These are phyloP conservation scores for Penelope pileata DNA, from an alignment of 2,113 vertebrate species.

Conservation along the genomic window DNA sequence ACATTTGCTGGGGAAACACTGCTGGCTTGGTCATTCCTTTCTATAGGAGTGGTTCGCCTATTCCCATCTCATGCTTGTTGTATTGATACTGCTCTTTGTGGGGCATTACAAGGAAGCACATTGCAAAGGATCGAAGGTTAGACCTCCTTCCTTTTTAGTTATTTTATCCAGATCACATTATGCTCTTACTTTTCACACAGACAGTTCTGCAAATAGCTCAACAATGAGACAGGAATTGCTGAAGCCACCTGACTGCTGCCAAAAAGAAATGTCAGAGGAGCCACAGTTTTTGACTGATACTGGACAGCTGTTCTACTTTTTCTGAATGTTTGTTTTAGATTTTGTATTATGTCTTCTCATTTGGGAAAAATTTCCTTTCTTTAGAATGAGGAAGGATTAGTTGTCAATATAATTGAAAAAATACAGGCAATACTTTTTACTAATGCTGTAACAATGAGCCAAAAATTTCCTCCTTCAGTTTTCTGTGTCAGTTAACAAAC, in stretches of 20 bases:
- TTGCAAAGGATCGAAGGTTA: background rate
- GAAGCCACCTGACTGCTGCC: background rate
- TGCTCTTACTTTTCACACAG: background rate
- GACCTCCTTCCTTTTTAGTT: background rate
- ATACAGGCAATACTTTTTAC: background rate
- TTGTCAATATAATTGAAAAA: background rate
- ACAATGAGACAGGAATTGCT: background rate
- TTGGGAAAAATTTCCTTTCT: background rate
- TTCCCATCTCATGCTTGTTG: fast-evolving
- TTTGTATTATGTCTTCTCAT: background rate
- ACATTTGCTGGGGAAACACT: background rate
- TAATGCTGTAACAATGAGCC: background rate
- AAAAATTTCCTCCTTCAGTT: background rate
- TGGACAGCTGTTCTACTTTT: background rate
- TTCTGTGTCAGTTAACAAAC: background rate
- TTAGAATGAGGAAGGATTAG: background rate
- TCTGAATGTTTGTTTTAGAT: background rate
- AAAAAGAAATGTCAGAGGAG: background rate
- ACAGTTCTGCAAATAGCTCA: background rate
- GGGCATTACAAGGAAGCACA: background rate
- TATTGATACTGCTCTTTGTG: background rate
- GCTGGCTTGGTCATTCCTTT: background rate
- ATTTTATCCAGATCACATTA: background rate
- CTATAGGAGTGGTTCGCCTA: background rate
- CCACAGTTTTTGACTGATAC: background rate